A percentile compares a stretch with the other conserved stretches of the same genome.
Evolutionary conservation across 2,113 vertebrate species (phyloP).

Genomic region (Rattus rattus): DNA sequence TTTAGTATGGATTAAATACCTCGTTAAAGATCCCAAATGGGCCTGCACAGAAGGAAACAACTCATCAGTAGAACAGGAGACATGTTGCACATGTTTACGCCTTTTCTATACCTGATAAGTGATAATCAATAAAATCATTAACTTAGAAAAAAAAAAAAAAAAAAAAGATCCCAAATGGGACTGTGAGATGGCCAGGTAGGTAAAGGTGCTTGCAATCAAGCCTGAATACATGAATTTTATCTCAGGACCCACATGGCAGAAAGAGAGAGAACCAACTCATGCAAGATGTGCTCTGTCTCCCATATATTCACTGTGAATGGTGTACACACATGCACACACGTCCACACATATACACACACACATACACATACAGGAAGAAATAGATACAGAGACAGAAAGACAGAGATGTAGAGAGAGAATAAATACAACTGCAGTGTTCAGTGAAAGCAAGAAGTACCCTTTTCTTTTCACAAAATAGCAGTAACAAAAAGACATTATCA

Average conservation of each 20-base stretch:
- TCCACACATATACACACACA: not conserved
- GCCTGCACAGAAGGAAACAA: too few species aligned
- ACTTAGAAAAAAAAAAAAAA: too few species aligned
- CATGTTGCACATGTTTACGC: too few species aligned
- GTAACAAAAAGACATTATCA: constrained; percentile 11
- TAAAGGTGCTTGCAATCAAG: not conserved
- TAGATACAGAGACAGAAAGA: not conserved
- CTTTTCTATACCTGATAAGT: too few species aligned
- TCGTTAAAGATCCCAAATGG: constrained; percentile 30
- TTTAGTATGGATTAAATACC: not conserved
- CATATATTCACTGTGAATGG: not conserved
- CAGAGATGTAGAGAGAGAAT: not conserved
- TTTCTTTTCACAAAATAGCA: constrained; percentile 25
- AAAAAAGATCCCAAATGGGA: constrained; percentile 29
- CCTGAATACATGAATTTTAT: not conserved
- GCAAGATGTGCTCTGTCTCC: not conserved
- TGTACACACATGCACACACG: accelerated
- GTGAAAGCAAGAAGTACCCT: not conserved
- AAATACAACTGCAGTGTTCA: not conserved
- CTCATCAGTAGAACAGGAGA: too few species aligned
- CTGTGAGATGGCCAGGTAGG: not conserved
- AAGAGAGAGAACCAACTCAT: not conserved
- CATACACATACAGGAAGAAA: accelerated
- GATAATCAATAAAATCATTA: too few species aligned
- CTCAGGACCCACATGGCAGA: not conserved